Percentiles rank a stretch among this genome's conserved stretches.
Conservation (phyloP, 2,888 invertebrate genomes). For the Philonicus albiceps region DNA sequence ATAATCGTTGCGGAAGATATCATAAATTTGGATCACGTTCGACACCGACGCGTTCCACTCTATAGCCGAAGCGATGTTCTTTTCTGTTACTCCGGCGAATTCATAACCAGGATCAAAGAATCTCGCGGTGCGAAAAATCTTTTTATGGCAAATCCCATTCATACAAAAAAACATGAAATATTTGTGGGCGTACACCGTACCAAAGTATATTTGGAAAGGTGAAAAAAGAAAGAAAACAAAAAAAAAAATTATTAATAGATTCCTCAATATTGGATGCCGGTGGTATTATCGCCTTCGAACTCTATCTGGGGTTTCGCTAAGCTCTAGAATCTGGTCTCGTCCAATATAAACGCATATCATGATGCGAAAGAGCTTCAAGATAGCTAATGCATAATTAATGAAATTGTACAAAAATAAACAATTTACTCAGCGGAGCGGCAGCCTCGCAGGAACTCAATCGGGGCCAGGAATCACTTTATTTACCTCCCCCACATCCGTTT, state of each 20-base stretch:
- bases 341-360: not conserved
- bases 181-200: not conserved
- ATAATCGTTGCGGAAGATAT: not conserved
- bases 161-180: not conserved
- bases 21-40: conserved; percentile 21
- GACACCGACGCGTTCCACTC: not conserved
- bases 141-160: not conserved
- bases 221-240: too few relatives aligned
- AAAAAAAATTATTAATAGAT: not conserved
- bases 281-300: not conserved
- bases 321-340: not conserved
- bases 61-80: not conserved
- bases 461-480: not conserved
- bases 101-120: not conserved
- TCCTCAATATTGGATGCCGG: not conserved
- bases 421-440: not conserved
- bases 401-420: not conserved
- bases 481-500: not conserved
- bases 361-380: not conserved
- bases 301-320: not conserved
- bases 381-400: not conserved
- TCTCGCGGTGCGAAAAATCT: not conserved
- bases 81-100: not conserved
- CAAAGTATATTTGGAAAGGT: not conserved
- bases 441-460: not conserved